These are phyloP conservation scores for Malurus leucopterus DNA, from an alignment of 2,797 vertebrate genomes.

Conservation along the genomic window DNA sequence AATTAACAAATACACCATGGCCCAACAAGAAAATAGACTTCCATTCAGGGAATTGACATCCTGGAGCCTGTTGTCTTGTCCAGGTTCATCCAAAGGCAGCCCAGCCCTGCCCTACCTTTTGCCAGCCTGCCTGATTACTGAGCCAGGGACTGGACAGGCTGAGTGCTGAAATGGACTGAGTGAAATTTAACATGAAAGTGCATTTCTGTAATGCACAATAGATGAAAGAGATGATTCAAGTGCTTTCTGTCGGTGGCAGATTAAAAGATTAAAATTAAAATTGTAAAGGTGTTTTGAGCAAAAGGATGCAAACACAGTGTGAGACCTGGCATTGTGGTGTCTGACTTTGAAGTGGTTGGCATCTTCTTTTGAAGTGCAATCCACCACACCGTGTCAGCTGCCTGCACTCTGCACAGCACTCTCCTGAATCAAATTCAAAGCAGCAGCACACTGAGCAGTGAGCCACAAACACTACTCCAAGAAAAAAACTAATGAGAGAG, in stretches of 20 bases:
- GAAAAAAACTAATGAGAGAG: not conserved
- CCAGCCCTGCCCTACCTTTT: not conserved
- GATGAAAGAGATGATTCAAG: not conserved
- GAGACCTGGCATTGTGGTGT: not conserved
- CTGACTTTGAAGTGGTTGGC: not conserved
- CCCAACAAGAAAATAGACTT: not conserved
- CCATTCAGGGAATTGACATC: not conserved
- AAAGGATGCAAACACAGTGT: not conserved
- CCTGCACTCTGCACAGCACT: rapidly evolving
- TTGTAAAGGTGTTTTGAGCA: not conserved
- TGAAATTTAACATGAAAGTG: not conserved
- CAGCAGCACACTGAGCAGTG: not conserved
- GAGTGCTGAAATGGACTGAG: rapidly evolving
- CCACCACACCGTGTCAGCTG: not conserved
- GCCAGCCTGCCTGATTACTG: not conserved
- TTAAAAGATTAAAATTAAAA: slow-evolving; percentile 19
- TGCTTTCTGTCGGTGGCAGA: not conserved
- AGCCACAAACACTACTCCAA: not conserved
- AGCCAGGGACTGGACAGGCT: not conserved
- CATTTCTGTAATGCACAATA: not conserved
- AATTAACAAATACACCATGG: not conserved
- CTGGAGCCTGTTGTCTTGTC: not conserved
- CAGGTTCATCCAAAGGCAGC: not conserved
- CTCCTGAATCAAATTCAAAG: not conserved
- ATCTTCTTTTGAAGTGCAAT: not conserved